Conservation (phyloP, 2,888 invertebrate species). For the Lutraria lutraria region DNA sequence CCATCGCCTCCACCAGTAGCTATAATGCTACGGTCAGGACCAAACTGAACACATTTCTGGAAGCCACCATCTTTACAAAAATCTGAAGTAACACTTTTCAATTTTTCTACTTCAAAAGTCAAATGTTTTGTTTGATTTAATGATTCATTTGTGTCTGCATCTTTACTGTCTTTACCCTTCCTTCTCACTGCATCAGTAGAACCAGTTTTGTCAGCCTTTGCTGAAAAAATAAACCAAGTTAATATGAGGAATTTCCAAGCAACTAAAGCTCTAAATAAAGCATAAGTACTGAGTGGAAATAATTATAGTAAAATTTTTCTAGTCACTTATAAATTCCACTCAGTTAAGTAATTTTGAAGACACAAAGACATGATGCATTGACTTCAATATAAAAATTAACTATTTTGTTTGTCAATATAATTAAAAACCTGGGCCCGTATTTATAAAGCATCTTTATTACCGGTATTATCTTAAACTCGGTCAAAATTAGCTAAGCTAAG, state of each 20-base stretch:
- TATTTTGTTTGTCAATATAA: no score
- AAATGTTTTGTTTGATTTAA: slow-evolving; percentile 78
- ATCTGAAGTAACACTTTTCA: slow-evolving; percentile 85
- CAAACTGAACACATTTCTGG: slow-evolving; percentile 94
- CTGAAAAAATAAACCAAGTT: not conserved
- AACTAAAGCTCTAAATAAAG: no score
- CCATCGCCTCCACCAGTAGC: slow-evolving; percentile 97
- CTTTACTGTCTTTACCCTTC: slow-evolving; percentile 65
- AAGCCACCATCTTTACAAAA: slow-evolving; percentile 91
- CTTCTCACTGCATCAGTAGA: slow-evolving; percentile 66
- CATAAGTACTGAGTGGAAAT: no score
- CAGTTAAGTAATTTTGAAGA: no score
- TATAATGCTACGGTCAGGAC: slow-evolving; percentile 92
- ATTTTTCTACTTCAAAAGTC: slow-evolving; percentile 85
- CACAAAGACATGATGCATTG: no score
- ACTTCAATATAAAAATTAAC: no score
- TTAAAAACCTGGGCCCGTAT: no score
- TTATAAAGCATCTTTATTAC: no score
- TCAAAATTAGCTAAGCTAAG: no score
- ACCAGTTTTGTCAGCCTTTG: slow-evolving; percentile 3
- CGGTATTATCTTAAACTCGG: no score
- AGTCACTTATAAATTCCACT: no score
- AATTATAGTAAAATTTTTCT: no score
- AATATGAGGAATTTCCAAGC: not conserved
- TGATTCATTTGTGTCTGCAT: slow-evolving; percentile 30